A percentile compares a stretch with the other conserved stretches of the same genome.
Evolutionary conservation across 2,888 invertebrate species (phyloP).

Genomic region (Ceriagrion tenellum): DNA sequence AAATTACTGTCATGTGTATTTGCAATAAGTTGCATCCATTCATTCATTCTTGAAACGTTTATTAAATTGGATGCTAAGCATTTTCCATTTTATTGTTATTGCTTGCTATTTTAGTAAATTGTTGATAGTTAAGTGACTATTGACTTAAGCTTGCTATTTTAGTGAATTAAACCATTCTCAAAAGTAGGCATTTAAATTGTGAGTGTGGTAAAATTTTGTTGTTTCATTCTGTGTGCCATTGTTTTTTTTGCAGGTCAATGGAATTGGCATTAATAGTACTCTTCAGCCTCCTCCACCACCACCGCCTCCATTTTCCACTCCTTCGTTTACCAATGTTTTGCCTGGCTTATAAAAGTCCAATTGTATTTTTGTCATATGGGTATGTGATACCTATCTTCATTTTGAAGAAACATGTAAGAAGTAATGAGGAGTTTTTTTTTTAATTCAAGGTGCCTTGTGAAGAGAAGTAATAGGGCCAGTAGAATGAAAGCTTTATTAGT

Average conservation of each 20-base stretch:
- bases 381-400: background rate
- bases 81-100: no score
- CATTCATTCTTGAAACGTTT: no score
- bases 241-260: constrained; percentile 55
- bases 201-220: no score
- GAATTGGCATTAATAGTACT: constrained; percentile 48
- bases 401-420: background rate
- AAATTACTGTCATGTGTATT: no score
- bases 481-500: background rate
- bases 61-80: no score
- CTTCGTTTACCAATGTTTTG: constrained; percentile 56
- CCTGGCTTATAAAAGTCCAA: constrained; percentile 17
- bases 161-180: no score
- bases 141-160: no score
- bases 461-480: background rate
- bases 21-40: no score
- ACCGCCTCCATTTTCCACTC: constrained; percentile 46
- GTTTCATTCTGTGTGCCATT: background rate
- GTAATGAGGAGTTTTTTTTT: no score
- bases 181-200: no score
- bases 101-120: no score
- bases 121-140: no score
- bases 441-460: background rate
- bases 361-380: background rate
- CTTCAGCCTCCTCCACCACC: constrained; percentile 52